Percentiles rank a stretch among this genome's conserved stretches.
phyloP scores from a whole-genome alignment of 2,113 vertebrate genomes.

The Pteropus alecto region DNA sequence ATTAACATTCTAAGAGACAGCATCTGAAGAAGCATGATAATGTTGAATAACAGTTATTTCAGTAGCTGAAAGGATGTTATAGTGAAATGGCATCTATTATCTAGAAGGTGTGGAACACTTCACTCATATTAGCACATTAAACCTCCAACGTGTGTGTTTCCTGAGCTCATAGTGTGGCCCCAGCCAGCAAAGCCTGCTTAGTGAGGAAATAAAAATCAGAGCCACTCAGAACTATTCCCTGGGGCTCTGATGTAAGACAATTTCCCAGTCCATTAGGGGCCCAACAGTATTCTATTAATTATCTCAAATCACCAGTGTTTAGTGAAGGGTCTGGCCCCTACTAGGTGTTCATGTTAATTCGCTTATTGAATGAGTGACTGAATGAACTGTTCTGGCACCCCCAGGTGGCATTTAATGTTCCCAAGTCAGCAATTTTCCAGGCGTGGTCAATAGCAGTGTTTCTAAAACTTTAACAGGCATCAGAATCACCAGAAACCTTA shows the following conservation, averaged over 20 bases:
- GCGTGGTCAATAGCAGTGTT: neutral
- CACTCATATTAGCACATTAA: neutral
- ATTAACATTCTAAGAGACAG: conserved; percentile 17
- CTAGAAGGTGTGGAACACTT: neutral
- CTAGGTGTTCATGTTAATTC: conserved; percentile 16
- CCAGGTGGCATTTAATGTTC: neutral
- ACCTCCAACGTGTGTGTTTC: neutral
- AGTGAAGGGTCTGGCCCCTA: neutral
- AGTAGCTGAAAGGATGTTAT: neutral
- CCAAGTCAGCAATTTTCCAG: neutral
- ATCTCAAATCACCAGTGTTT: neutral
- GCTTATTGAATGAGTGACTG: neutral
- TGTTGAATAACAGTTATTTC: neutral
- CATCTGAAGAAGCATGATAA: neutral
- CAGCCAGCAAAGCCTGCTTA: neutral
- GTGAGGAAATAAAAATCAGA: neutral
- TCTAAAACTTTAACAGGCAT: neutral
- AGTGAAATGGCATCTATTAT: conserved; percentile 14
- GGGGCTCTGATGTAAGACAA: neutral
- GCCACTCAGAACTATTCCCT: neutral
- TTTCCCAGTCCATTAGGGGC: neutral
- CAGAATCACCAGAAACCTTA: neutral
- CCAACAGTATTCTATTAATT: conserved; percentile 8
- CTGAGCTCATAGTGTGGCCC: neutral
- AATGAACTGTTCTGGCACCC: neutral